Conservation (phyloP, 2,113 vertebrate genomes). For the Anthoscopus minutus region DNA sequence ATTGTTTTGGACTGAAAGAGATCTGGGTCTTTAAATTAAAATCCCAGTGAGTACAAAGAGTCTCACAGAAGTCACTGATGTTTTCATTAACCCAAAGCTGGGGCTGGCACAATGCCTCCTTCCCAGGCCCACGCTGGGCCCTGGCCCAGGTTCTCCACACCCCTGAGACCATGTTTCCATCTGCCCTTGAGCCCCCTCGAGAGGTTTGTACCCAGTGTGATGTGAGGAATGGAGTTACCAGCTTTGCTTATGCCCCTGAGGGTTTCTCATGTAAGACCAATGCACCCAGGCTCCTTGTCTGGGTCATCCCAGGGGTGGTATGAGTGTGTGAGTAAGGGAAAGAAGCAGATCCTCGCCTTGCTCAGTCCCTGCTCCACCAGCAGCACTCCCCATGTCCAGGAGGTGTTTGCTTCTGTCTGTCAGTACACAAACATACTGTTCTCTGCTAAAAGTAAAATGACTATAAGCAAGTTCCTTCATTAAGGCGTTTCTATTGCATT, state of each 20-base stretch:
- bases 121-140: neutral
- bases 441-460: neutral
- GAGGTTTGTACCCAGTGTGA: neutral
- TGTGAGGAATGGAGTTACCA: neutral
- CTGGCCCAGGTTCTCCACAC: neutral
- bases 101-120: neutral
- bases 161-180: neutral
- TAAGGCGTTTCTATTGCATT: neutral
- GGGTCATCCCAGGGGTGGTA: neutral
- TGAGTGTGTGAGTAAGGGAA: neutral
- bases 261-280: rapidly evolving
- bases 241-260: neutral
- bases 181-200: neutral
- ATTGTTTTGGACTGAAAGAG: neutral
- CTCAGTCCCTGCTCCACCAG: neutral
- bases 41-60: neutral
- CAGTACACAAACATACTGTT: neutral
- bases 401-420: neutral
- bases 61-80: neutral
- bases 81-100: neutral
- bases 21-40: neutral
- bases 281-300: neutral
- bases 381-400: neutral
- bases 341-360: neutral
- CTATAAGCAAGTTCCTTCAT: neutral